A percentile compares a stretch with the other conserved stretches of the same genome.
These are phyloP conservation scores for Ophion obscuratus DNA, from an alignment of 2,888 invertebrate species.

Conservation along the genomic window DNA sequence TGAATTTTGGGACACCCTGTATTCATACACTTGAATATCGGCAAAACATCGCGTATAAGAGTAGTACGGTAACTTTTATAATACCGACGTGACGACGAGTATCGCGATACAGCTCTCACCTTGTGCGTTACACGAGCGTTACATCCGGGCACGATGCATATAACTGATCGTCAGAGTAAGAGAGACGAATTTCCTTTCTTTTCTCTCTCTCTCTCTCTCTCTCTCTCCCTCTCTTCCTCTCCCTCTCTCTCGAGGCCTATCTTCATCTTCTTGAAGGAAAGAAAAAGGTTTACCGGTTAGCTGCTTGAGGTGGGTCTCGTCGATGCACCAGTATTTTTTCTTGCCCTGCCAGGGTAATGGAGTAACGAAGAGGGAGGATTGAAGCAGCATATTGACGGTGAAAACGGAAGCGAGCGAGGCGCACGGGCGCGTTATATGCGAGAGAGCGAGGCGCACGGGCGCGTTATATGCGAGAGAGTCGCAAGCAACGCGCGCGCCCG, in stretches of 20 bases:
- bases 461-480: conserved; percentile 34
- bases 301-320: conserved; percentile 58
- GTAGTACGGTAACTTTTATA: conserved; percentile 33
- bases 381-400: conserved; percentile 49
- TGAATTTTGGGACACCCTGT: too few species aligned
- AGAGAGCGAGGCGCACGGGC: conserved; percentile 37
- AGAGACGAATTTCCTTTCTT: conserved; percentile 28
- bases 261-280: not conserved
- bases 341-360: not conserved
- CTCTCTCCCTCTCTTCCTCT: not conserved
- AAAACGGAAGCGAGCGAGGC: conserved; percentile 60
- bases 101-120: conserved; percentile 52
- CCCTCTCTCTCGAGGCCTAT: not conserved
- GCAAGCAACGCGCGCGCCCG: conserved; percentile 32
- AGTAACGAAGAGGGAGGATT: conserved; percentile 20
- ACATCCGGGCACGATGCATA: conserved; percentile 58
- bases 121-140: conserved; percentile 63
- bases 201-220: not conserved
- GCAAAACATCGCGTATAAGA: conserved; percentile 1
- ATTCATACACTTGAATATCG: conserved; percentile 10
- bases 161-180: conserved; percentile 46
- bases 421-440: not conserved
- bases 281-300: not conserved
- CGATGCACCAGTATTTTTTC: conserved; percentile 48
- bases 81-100: conserved; percentile 39